Evolutionary conservation across 2,113 vertebrate species (phyloP), one percentile per base, ranked within the genome.

Genomic region (Tyto alba): DNA sequence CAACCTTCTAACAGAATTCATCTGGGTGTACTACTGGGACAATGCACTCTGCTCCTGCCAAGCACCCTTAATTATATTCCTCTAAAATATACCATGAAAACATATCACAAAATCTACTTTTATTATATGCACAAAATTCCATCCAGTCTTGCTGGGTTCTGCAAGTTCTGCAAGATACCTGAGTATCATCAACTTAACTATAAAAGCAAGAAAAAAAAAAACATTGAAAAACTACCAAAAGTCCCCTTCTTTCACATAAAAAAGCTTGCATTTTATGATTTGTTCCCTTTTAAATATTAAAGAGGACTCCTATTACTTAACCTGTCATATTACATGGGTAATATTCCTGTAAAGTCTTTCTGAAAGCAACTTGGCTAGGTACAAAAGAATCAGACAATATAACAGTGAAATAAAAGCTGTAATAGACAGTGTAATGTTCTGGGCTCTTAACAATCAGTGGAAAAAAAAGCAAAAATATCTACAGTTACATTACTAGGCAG

Each of bases 401-500:
- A 90, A 38, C 8, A 77, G 15, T 17, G 16, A 88, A 84, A 90
- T 56, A 86, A 85, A 93, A 81, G 36, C 40, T 57, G 25, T 30
- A 83, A 71, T 27, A 89, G 88, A 75, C 47, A 80, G 21, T 8
- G 11, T 6, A 63, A 45, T 19, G 11, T 60, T 53, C 36, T 45
- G 29, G 0, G 1, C n/a, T 66, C 38, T 20, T 25, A 77, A 67
- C 7, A 79, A 57, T 64, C 47, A 55, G 26, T 76, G 40, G 30
- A 50, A 71, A 90, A 63, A 74, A 59, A 67, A 80, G 22, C 17
- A 74, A 74, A 90, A 86, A 74, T 56, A 67, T 41, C 89, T 94
- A 81, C 75, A 62, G 80, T 62, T 87, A 64, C 10, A 41, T 52
- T 95, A 56, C 25, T 68, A 19, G 45, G 36, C 29, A 13, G 20